Conservation (phyloP, 2,888 invertebrate species). For the Drosophila prostipennis region DNA sequence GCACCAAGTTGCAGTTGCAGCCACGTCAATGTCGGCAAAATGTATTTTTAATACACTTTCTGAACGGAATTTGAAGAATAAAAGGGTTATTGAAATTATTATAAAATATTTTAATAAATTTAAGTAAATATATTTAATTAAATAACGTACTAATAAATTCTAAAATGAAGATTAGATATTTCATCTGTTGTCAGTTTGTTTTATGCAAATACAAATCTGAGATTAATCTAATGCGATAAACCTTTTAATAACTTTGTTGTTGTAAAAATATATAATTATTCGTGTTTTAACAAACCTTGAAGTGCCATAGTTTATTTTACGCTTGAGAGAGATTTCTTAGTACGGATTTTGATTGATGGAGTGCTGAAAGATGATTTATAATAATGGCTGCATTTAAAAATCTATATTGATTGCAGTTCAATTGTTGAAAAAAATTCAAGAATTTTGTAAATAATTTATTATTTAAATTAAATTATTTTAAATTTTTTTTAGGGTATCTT, state of each 20-base stretch:
- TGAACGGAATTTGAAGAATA: neutral
- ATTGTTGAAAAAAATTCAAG: no score
- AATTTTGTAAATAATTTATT: no score
- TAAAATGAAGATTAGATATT: neutral
- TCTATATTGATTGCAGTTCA: no score
- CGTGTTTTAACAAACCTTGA: slow-evolving; percentile 6
- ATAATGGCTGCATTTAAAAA: neutral
- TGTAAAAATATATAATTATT: slow-evolving; percentile 11
- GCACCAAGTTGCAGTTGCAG: slow-evolving; percentile 11
- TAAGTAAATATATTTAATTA: neutral
- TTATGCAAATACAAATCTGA: neutral
- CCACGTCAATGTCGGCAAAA: slow-evolving; percentile 36
- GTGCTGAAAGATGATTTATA: slow-evolving; percentile 19
- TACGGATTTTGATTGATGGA: neutral
- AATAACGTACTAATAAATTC: neutral
- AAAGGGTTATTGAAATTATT: neutral
- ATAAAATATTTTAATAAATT: neutral
- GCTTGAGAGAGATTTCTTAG: slow-evolving; percentile 2
- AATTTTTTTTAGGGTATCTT: slow-evolving; percentile 4
- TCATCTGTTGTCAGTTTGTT: neutral
- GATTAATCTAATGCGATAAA: slow-evolving; percentile 1
- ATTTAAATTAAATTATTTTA: no score
- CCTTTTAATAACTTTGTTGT: neutral
- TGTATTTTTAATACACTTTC: slow-evolving; percentile 2
- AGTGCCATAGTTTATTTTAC: neutral